Evolutionary conservation across 2,888 invertebrate species (phyloP).

Genomic region (Apomyelois bistriatella): DNA sequence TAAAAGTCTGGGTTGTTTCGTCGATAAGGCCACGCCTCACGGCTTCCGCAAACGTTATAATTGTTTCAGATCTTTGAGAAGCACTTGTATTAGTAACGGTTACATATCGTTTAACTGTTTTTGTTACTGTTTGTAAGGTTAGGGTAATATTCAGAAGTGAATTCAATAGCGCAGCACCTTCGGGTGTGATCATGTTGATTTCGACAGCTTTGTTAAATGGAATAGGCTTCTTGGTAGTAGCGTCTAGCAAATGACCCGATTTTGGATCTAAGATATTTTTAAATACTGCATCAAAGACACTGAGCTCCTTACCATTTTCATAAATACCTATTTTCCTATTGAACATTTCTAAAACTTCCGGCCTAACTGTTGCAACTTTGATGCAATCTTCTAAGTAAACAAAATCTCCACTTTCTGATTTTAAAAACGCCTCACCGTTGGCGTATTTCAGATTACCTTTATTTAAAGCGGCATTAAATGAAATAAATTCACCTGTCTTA

Average conservation of each 20-base stretch:
- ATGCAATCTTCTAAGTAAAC: constrained; percentile 90
- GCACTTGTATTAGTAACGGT: constrained; percentile 85
- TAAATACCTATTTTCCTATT: constrained; percentile 90
- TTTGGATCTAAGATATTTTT: constrained; percentile 92
- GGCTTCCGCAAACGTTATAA: constrained; percentile 89
- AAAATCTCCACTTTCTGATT: constrained; percentile 86
- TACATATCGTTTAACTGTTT: constrained; percentile 90
- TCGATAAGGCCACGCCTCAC: constrained; percentile 89
- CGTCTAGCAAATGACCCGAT: constrained; percentile 91
- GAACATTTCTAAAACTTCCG: constrained; percentile 93
- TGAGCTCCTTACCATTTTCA: constrained; percentile 87
- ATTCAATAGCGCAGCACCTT: constrained; percentile 92
- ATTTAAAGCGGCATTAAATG: constrained; percentile 89
- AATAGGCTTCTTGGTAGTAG: constrained; percentile 84
- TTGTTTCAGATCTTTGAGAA: constrained; percentile 77
- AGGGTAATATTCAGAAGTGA: constrained; percentile 93
- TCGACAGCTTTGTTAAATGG: constrained; percentile 93
- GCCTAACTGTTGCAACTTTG: constrained; percentile 87
- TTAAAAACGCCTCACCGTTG: constrained; percentile 85
- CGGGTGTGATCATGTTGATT: constrained; percentile 90
- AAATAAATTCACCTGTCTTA: constrained; percentile 88
- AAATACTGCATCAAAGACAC: constrained; percentile 93
- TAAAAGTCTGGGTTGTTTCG: constrained; percentile 86
- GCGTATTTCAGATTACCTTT: constrained; percentile 88
- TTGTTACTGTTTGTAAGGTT: constrained; percentile 92